Conservation (phyloP, 2,797 vertebrate genomes). For the Delichon dasypus region DNA sequence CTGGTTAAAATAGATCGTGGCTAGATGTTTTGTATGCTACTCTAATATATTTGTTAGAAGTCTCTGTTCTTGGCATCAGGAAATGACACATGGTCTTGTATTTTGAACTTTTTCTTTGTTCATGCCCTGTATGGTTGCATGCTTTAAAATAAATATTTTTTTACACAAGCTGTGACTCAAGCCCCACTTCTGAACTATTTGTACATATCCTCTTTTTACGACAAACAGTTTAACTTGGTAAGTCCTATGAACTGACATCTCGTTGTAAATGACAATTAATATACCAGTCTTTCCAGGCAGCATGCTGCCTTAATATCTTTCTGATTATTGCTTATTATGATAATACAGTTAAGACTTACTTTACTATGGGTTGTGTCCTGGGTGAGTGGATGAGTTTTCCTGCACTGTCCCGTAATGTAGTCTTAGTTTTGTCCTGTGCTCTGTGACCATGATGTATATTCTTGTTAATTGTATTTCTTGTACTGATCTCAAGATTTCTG, state of each 20-base stretch:
- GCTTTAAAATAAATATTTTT: conserved; percentile 34
- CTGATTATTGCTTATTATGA: background rate
- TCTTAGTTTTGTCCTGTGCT: background rate
- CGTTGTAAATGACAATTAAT: background rate
- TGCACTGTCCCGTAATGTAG: background rate
- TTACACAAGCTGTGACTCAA: background rate
- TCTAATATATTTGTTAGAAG: background rate
- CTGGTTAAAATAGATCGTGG: background rate
- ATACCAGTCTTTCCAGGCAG: background rate
- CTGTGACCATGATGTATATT: background rate
- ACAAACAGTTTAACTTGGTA: background rate
- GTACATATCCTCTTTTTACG: background rate
- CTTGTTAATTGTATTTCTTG: background rate
- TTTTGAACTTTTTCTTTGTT: conserved; percentile 47
- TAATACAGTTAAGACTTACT: background rate
- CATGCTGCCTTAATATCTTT: background rate
- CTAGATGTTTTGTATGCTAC: background rate
- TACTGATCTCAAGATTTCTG: background rate
- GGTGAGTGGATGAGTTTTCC: background rate
- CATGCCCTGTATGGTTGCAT: background rate
- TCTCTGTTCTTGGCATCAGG: conserved; percentile 24
- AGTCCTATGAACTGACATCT: background rate
- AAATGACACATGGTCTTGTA: conserved; percentile 29
- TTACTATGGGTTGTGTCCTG: background rate
- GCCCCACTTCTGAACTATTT: background rate